A percentile compares a stretch with the other conserved stretches of the same genome.
Evolutionary conservation across 2,797 vertebrate species (phyloP).

Genomic region (Pipistrellus pipistrellus): DNA sequence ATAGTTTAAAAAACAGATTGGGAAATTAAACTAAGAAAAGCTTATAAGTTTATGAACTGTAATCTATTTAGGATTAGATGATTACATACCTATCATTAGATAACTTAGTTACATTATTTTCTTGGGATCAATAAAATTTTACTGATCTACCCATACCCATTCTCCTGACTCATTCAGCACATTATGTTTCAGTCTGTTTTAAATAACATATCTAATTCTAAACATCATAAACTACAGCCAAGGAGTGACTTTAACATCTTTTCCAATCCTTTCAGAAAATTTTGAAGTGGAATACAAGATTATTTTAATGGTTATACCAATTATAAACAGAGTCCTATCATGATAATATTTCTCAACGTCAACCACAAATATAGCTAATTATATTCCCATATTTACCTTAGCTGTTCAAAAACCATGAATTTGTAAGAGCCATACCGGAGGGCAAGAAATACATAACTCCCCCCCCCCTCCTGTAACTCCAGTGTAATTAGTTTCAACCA

Average conservation of each 20-base stretch:
- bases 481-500: background rate
- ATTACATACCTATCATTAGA: background rate
- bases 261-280: background rate
- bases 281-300: background rate
- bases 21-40: constrained; percentile 38
- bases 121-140: background rate
- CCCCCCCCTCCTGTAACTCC: background rate
- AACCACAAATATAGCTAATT: background rate
- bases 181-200: background rate
- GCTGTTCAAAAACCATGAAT: background rate
- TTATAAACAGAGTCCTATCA: background rate
- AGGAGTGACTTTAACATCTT: background rate
- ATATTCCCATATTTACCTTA: background rate
- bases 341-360: background rate
- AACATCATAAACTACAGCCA: background rate
- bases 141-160: background rate
- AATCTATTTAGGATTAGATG: background rate
- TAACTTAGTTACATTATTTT: constrained; percentile 8
- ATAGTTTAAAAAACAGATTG: constrained; percentile 6
- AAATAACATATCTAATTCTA: background rate
- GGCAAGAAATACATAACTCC: background rate
- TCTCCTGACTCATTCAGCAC: background rate
- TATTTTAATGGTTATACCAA: background rate
- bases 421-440: background rate
- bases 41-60: background rate